phyloP scores from a whole-genome alignment of 2,113 vertebrate species.

The Sisor rabdophorus region DNA sequence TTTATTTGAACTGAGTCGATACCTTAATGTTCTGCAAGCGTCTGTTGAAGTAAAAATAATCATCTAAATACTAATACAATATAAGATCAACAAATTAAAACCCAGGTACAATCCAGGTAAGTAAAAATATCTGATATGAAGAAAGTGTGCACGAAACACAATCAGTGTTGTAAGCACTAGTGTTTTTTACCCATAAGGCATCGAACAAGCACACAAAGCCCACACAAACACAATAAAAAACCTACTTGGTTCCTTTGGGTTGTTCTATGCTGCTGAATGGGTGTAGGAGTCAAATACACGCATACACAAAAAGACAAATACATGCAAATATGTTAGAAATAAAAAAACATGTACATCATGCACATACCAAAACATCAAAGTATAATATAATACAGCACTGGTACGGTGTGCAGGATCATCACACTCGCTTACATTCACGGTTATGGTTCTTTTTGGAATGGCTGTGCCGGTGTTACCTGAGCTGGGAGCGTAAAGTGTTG shows the following conservation, averaged over 20 bases:
- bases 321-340: slow-evolving; percentile 51
- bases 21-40: background rate
- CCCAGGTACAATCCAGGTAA: background rate
- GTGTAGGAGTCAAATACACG: slow-evolving; percentile 63
- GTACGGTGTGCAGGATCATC: background rate
- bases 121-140: background rate
- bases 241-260: slow-evolving; percentile 71
- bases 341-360: slow-evolving; percentile 49
- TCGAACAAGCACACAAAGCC: background rate
- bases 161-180: background rate
- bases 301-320: slow-evolving; percentile 48
- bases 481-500: slow-evolving; percentile 86
- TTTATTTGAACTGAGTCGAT: no score
- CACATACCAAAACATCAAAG: slow-evolving; percentile 35
- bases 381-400: slow-evolving; percentile 25
- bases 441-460: background rate
- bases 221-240: slow-evolving; percentile 48
- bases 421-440: background rate
- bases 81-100: background rate
- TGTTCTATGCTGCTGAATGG: slow-evolving; percentile 69
- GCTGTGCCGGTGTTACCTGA: slow-evolving; percentile 73
- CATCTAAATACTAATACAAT: background rate
- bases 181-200: background rate
- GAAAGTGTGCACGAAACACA: background rate
- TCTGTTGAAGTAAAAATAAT: background rate